phyloP scores from a whole-genome alignment of 2,797 vertebrate species.

The Scolopax bukidnonensis region DNA sequence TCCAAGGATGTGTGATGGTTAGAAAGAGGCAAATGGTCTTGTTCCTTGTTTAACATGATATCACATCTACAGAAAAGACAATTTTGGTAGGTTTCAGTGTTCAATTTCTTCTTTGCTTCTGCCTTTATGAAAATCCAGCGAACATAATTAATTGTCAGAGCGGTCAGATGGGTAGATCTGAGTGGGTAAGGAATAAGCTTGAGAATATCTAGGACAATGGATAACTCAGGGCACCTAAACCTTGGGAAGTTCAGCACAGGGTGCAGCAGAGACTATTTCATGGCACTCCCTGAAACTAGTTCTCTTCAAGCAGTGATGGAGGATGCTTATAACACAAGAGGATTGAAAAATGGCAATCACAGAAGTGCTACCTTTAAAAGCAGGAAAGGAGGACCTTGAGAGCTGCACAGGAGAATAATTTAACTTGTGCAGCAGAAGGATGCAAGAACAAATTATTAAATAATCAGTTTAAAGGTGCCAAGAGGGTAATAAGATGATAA shows the following conservation, averaged over 20 bases:
- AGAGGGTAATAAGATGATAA: background rate
- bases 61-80: background rate
- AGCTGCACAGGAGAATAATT: background rate
- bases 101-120: background rate
- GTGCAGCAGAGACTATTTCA: background rate
- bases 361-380: background rate
- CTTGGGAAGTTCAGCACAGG: background rate
- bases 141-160: background rate
- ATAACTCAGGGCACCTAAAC: background rate
- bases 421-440: background rate
- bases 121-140: background rate
- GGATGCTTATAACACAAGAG: background rate
- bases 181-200: background rate
- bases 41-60: background rate
- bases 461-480: slow-evolving; percentile 12
- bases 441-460: background rate
- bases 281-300: background rate
- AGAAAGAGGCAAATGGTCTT: background rate
- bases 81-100: background rate
- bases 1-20: background rate
- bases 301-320: background rate
- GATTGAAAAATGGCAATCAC: background rate
- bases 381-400: background rate
- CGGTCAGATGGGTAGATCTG: background rate
- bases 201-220: background rate